A percentile compares a stretch with the other conserved stretches of the same genome.
These are phyloP conservation scores for Ricordea florida DNA, from an alignment of 92 coral and sea anemone species.

Conservation along the genomic window DNA sequence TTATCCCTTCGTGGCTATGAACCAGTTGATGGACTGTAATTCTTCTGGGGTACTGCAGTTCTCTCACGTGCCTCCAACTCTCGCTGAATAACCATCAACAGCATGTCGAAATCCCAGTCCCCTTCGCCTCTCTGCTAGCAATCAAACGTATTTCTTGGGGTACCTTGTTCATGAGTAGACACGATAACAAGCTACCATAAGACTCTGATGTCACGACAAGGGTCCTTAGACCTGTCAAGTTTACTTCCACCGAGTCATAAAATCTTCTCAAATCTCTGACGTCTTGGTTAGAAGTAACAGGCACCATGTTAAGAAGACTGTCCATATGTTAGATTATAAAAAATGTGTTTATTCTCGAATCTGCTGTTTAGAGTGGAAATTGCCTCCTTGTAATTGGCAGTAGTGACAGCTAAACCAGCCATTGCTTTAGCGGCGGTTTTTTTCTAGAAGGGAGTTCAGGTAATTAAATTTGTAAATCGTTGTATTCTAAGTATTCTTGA, in stretches of 20 bases:
- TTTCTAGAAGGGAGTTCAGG: conserved; percentile 32
- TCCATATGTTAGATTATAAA: conserved; percentile 59
- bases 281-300: conserved; percentile 24
- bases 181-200: conserved; percentile 11
- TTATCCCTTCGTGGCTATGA: neutral
- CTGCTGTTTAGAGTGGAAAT: conserved; percentile 27
- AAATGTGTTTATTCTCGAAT: conserved; percentile 47
- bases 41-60: neutral
- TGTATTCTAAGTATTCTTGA: conserved; percentile 4
- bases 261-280: conserved; percentile 24
- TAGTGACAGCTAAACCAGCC: conserved; percentile 31
- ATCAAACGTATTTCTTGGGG: conserved; percentile 20
- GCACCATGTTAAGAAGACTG: conserved; percentile 25
- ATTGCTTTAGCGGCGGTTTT: conserved; percentile 37
- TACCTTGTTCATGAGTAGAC: conserved; percentile 37
- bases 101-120: conserved; percentile 22
- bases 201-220: neutral
- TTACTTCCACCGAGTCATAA: conserved; percentile 5
- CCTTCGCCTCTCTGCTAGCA: conserved; percentile 22
- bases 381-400: conserved; percentile 57
- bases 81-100: neutral
- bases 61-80: conserved; percentile 59
- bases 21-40: neutral
- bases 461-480: conserved; percentile 44
- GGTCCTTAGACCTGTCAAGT: neutral